Evolutionary conservation across 2,888 invertebrate species (phyloP).

Genomic region (Temnothorax rugatulus): DNA sequence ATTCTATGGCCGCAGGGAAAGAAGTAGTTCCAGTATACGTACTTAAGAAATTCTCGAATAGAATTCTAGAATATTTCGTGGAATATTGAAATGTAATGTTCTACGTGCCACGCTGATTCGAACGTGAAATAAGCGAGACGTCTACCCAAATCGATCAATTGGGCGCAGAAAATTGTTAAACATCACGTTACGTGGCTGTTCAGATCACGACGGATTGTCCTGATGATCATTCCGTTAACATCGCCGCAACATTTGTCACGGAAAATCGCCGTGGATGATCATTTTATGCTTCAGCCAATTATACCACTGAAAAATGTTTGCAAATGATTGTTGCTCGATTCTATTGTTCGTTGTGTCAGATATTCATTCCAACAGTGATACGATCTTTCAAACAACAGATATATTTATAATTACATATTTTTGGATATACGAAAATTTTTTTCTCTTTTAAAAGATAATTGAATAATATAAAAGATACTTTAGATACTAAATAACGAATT

Average conservation of each 20-base stretch:
- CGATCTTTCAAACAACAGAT: not conserved
- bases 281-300: not conserved
- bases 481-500: not conserved
- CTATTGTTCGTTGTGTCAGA: not conserved
- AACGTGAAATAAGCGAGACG: conserved; percentile 18
- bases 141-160: conserved; percentile 15
- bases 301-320: not conserved
- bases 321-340: not conserved
- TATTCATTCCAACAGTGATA: not conserved
- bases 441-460: not conserved
- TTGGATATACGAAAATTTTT: not conserved
- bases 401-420: not conserved
- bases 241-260: conserved; percentile 10
- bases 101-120: conserved; percentile 51
- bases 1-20: not conserved
- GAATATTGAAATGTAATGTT: conserved; percentile 47
- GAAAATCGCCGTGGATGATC: conserved; percentile 5
- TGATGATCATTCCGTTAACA: conserved; percentile 24
- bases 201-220: not conserved
- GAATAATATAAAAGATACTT: not conserved
- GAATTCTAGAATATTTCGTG: not conserved
- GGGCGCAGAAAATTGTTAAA: conserved; percentile 40
- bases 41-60: not conserved
- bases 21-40: not conserved
- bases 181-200: not conserved